Evolutionary conservation across 2,888 invertebrate species (phyloP).

Genomic region (Drosophila falleni): DNA sequence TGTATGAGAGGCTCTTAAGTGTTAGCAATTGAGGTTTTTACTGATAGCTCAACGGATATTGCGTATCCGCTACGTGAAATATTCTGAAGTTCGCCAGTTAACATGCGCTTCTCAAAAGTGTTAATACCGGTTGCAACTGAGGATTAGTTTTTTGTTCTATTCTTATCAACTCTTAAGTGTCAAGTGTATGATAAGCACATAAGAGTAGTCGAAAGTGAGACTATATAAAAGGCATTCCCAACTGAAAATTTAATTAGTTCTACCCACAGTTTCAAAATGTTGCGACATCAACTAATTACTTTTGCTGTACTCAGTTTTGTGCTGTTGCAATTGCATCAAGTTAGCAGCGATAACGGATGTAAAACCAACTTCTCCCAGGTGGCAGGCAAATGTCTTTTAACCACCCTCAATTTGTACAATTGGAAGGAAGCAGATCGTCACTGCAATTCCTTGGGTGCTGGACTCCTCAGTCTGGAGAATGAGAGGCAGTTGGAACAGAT

Average conservation of each 20-base stretch:
- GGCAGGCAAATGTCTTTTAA: background rate
- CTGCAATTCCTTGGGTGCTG: background rate
- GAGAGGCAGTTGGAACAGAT: background rate
- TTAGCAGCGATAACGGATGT: background rate
- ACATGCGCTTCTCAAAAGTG: too few species aligned
- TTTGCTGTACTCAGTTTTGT: background rate
- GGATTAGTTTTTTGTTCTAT: background rate
- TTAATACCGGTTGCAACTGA: background rate
- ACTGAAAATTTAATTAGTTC: background rate
- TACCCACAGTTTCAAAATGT: background rate
- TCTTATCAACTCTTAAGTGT: background rate
- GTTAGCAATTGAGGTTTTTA: background rate
- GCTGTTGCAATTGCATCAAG: slow-evolving; percentile 1
- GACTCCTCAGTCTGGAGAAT: background rate
- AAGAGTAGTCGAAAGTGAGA: background rate
- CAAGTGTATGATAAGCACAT: background rate
- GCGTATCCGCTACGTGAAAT: background rate
- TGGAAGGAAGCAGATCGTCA: background rate
- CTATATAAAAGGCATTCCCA: background rate
- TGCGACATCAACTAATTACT: background rate
- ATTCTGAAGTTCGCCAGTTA: background rate
- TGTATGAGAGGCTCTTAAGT: background rate
- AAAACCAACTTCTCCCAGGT: background rate
- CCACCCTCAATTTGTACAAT: background rate
- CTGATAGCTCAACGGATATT: background rate